Percentiles rank a stretch among this genome's conserved stretches.
phyloP scores from a whole-genome alignment of 1,140 invertebrate species.

The Patella vulgata region DNA sequence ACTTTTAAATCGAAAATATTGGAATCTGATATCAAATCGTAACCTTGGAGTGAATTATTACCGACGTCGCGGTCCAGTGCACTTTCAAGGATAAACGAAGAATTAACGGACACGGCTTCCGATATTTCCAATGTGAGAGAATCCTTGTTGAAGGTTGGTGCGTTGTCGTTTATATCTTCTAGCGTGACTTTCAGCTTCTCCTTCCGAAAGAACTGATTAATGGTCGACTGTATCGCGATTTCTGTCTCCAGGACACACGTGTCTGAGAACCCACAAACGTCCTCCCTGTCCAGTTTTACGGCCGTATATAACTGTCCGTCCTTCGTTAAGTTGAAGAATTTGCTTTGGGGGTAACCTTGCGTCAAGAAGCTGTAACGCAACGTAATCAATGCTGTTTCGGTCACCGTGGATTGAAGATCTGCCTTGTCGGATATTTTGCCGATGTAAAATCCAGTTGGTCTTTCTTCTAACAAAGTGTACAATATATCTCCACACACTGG shows the following conservation, averaged over 20 bases:
- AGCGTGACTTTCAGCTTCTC: slow-evolving; percentile 39
- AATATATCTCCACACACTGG: too few relatives aligned
- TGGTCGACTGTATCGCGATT: slow-evolving; percentile 24
- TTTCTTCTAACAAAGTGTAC: slow-evolving; percentile 26
- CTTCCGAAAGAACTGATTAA: slow-evolving; percentile 20
- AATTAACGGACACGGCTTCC: slow-evolving; percentile 64
- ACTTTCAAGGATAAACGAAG: slow-evolving; percentile 75
- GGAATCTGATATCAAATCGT: slow-evolving; percentile 32
- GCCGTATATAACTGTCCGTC: slow-evolving; percentile 26
- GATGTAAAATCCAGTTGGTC: slow-evolving; percentile 9
- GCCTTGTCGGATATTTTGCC: slow-evolving; percentile 22
- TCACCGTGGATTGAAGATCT: slow-evolving; percentile 2
- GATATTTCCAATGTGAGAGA: slow-evolving; percentile 37
- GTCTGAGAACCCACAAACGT: slow-evolving; percentile 21
- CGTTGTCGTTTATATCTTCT: slow-evolving; percentile 91
- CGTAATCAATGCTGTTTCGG: slow-evolving; percentile 3
- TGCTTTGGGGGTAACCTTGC: slow-evolving; percentile 67
- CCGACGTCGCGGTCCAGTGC: slow-evolving; percentile 65
- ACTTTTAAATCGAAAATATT: slow-evolving; percentile 28
- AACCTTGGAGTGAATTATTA: slow-evolving; percentile 66
- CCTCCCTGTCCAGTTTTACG: slow-evolving; percentile 32
- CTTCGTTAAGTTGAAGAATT: slow-evolving; percentile 19
- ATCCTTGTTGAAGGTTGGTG: slow-evolving; percentile 77
- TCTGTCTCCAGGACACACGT: slow-evolving; percentile 36
- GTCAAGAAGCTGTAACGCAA: slow-evolving; percentile 34